phyloP scores from a whole-genome alignment of 2,888 invertebrate genomes.

The Megastigmus dorsalis region DNA sequence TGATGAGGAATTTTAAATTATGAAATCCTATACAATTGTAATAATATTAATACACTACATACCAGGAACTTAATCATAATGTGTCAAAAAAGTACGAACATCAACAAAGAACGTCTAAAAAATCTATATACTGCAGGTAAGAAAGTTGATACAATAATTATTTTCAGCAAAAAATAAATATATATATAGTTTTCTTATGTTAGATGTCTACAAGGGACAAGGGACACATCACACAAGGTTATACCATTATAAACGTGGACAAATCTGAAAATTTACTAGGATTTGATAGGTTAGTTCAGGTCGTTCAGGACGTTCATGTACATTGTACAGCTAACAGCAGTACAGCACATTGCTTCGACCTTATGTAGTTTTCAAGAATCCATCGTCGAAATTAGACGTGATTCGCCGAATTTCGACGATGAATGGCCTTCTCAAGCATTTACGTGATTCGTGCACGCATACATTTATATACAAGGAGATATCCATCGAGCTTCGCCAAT shows the following conservation, averaged over 20 bases:
- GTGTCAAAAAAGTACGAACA: not conserved
- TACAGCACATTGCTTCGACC: not conserved
- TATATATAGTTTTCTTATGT: not conserved
- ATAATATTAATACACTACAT: slow-evolving; percentile 45
- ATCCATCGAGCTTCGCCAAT: no score
- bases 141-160: not conserved
- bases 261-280: not conserved
- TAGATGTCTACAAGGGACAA: not conserved
- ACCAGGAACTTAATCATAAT: slow-evolving; percentile 68
- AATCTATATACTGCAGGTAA: not conserved
- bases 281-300: slow-evolving; percentile 32
- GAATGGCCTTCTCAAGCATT: slow-evolving; percentile 23
- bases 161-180: not conserved
- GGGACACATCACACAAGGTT: not conserved
- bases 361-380: no score
- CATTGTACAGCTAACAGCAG: no score
- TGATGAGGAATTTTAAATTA: not conserved
- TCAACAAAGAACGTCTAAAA: no score
- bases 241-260: slow-evolving; percentile 2
- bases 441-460: slow-evolving; percentile 26
- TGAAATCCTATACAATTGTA: not conserved
- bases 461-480: no score
- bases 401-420: not conserved
- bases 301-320: no score
- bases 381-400: not conserved